These are phyloP conservation scores for Serilophus lunatus DNA, from an alignment of 2,113 vertebrate genomes.

Conservation along the genomic window DNA sequence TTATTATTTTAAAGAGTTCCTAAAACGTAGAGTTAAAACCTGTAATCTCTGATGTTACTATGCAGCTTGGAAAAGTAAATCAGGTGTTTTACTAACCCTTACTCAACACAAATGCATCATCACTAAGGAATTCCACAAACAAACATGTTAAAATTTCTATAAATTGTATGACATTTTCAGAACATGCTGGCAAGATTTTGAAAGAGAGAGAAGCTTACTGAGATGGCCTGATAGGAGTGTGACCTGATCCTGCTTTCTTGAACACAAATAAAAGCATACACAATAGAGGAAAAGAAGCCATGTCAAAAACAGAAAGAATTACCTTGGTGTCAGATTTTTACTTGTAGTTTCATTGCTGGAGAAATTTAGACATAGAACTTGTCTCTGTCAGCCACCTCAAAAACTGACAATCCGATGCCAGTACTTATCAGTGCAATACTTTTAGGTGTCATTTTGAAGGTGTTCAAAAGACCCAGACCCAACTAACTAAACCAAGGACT, in stretches of 20 bases:
- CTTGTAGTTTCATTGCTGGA: background rate
- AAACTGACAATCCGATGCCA: background rate
- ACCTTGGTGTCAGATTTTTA: background rate
- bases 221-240: background rate
- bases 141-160: background rate
- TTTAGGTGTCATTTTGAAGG: background rate
- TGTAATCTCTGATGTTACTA: background rate
- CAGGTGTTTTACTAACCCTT: background rate
- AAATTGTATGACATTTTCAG: background rate
- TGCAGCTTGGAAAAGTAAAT: background rate
- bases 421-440: background rate
- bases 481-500: background rate
- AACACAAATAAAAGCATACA: background rate
- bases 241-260: background rate
- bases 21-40: background rate
- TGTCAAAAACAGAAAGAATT: background rate
- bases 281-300: background rate
- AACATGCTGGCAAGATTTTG: background rate
- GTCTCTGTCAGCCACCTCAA: background rate
- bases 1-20: background rate
- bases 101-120: background rate
- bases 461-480: background rate
- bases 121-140: background rate
- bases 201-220: background rate
- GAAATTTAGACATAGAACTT: background rate